Conservation (phyloP, 2,888 invertebrate genomes). For the Diadegma fenestrale region DNA sequence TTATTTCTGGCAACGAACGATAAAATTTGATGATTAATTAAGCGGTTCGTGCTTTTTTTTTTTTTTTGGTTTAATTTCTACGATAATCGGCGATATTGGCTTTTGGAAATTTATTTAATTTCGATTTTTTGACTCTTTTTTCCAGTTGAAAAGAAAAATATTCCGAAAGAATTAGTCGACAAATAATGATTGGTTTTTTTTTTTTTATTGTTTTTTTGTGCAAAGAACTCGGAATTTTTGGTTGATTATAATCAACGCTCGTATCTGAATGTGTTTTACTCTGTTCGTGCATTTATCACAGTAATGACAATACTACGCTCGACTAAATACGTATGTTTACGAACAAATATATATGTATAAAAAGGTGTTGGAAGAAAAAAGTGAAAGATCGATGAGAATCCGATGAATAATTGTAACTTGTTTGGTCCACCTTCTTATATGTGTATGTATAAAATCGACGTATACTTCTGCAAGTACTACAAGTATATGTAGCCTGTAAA, state of each 20-base stretch:
- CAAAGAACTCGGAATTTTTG: neutral
- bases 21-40: neutral
- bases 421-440: neutral
- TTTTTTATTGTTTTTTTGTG: neutral
- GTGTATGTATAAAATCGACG: neutral
- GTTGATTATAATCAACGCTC: conserved; percentile 11
- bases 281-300: conserved; percentile 65
- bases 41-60: neutral
- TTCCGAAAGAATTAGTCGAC: neutral
- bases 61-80: neutral
- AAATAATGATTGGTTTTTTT: neutral
- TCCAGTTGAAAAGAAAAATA: neutral
- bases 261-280: conserved; percentile 47
- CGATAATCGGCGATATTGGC: neutral
- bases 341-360: conserved; percentile 22
- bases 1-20: neutral
- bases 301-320: conserved; percentile 75
- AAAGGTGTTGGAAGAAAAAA: neutral
- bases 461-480: conserved; percentile 23
- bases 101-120: neutral
- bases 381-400: neutral
- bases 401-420: conserved; percentile 9
- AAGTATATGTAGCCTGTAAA: conserved; percentile 61
- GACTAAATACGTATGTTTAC: conserved; percentile 51
- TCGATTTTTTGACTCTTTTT: neutral